Evolutionary conservation across 1,140 invertebrate species (phyloP).

Genomic region (Bicyclus anynana): DNA sequence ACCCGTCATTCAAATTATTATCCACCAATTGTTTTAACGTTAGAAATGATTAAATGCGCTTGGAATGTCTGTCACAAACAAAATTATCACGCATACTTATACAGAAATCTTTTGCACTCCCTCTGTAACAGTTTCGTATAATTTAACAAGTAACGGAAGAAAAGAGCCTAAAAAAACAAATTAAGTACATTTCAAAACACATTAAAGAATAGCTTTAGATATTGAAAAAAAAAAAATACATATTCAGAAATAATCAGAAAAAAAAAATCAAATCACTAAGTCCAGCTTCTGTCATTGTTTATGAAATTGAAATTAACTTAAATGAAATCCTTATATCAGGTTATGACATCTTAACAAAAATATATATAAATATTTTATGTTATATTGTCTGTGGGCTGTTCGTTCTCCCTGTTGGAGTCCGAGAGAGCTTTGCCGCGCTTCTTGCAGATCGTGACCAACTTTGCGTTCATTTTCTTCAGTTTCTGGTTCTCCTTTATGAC

Average conservation of each 20-base stretch:
- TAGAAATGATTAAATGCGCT: too few relatives aligned
- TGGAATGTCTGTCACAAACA: too few relatives aligned
- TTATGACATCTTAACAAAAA: not conserved
- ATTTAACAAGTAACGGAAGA: too few relatives aligned
- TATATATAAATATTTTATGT: slow-evolving; percentile 11
- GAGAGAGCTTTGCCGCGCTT: slow-evolving; percentile 49
- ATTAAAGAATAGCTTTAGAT: not conserved
- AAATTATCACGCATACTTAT: too few relatives aligned
- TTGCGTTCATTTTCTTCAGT: slow-evolving; percentile 61
- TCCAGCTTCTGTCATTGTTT: not conserved
- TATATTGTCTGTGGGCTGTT: slow-evolving; percentile 38
- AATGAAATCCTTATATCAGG: too few relatives aligned
- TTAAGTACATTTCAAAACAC: too few relatives aligned
- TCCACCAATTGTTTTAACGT: too few relatives aligned
- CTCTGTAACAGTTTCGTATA: too few relatives aligned
- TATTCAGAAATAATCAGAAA: not conserved
- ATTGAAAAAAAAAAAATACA: not conserved
- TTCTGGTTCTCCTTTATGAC: slow-evolving; percentile 67
- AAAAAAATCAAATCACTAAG: not conserved
- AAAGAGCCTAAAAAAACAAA: too few relatives aligned
- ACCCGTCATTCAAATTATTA: too few relatives aligned
- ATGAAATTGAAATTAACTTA: not conserved
- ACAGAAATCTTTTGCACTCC: too few relatives aligned
- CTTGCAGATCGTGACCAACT: slow-evolving; percentile 53
- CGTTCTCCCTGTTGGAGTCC: slow-evolving; percentile 50